These are phyloP conservation scores for Coregonus clupeaformis DNA, from an alignment of 2,113 vertebrate genomes.

Conservation along the genomic window DNA sequence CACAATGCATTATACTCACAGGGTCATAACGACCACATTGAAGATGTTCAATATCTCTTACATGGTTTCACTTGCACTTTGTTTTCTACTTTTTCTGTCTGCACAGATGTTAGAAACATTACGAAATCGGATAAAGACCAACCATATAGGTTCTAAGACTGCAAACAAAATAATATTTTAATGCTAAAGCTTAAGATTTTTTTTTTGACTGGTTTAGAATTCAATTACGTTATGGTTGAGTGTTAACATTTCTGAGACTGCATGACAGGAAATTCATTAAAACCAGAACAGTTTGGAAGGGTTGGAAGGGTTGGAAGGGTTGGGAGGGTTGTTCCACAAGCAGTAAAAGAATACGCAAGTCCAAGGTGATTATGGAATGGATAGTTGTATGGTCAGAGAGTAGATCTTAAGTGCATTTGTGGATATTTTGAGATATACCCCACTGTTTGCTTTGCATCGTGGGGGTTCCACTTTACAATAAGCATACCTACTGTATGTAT, in stretches of 20 bases:
- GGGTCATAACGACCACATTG: background rate
- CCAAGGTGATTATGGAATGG: constrained; percentile 62
- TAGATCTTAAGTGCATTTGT: constrained; percentile 48
- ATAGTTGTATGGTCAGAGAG: constrained; percentile 55
- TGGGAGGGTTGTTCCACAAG: constrained; percentile 24
- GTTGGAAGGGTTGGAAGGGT: constrained; percentile 29
- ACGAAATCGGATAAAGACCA: constrained; percentile 50
- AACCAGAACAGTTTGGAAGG: constrained; percentile 45
- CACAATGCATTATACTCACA: background rate
- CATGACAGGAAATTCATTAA: constrained; percentile 74
- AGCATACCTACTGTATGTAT: no score
- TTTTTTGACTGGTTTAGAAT: constrained; percentile 63
- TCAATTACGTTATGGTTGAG: constrained; percentile 73
- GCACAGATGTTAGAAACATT: constrained; percentile 64
- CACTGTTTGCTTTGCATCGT: no score
- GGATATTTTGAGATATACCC: constrained; percentile 34
- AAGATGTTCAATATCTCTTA: constrained; percentile 23
- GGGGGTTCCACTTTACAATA: no score
- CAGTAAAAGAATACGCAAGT: constrained; percentile 53
- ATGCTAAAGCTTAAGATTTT: constrained; percentile 51
- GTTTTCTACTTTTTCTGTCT: no score
- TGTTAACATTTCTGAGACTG: constrained; percentile 76
- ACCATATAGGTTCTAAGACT: constrained; percentile 50
- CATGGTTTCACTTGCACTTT: no score
- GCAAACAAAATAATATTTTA: constrained; percentile 72